Evolutionary conservation across 2,113 vertebrate species (phyloP).

Genomic region (Acrocephalus arundinaceus): DNA sequence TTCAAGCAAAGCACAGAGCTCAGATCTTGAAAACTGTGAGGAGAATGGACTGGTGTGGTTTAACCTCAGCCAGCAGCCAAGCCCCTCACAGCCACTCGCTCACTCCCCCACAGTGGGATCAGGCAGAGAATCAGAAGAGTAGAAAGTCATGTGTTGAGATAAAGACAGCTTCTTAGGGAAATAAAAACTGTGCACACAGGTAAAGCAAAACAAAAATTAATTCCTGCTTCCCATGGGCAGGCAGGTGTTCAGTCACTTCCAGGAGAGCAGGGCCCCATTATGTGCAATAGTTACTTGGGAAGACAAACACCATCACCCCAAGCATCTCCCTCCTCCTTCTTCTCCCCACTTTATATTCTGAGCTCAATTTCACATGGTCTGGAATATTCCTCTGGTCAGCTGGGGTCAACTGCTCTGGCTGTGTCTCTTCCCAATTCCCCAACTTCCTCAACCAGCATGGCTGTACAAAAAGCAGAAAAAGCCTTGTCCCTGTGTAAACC

Average conservation of each 20-base stretch:
- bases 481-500: too few species aligned
- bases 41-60: neutral
- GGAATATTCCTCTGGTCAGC: neutral
- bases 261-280: neutral
- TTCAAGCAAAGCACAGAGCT: neutral
- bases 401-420: neutral
- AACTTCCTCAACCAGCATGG: fast-evolving
- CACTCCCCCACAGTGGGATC: neutral
- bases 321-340: neutral
- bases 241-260: neutral
- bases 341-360: neutral
- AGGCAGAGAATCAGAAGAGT: neutral
- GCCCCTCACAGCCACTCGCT: neutral
- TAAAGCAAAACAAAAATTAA: neutral
- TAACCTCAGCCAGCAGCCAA: neutral
- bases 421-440: neutral
- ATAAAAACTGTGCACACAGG: neutral
- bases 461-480: neutral
- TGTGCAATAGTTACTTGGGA: neutral
- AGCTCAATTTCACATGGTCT: neutral
- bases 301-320: neutral
- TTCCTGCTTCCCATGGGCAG: neutral
- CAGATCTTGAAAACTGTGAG: neutral
- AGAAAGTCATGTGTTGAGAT: neutral
- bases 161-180: neutral